Evolutionary conservation across 2,888 invertebrate genomes (phyloP).

Genomic region (Anagyrus pseudococci): DNA sequence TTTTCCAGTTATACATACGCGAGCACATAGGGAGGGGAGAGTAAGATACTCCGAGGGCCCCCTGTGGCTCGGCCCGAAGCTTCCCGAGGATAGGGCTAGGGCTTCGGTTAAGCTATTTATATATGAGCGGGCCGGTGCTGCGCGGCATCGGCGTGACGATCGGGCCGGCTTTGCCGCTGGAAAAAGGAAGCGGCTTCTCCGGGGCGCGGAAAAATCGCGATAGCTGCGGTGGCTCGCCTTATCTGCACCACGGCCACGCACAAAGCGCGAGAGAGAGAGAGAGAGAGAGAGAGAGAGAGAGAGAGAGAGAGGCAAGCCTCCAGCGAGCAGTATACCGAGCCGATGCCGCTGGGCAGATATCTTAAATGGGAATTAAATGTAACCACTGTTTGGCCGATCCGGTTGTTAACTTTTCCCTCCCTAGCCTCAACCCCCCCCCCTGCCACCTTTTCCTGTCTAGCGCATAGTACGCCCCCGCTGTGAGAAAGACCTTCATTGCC

Average conservation of each 20-base stretch:
- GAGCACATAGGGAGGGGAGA: too few species aligned
- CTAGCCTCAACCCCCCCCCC: background rate
- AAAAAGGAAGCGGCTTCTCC: slow-evolving; percentile 5
- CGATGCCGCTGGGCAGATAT: slow-evolving; percentile 25
- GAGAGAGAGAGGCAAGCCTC: background rate
- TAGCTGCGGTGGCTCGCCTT: background rate
- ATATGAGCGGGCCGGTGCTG: background rate
- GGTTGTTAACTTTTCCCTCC: slow-evolving; percentile 21
- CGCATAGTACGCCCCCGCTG: too few species aligned
- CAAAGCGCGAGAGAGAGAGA: too few species aligned
- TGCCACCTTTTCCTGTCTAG: too few species aligned
- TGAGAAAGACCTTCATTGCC: too few species aligned
- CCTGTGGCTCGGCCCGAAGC: slow-evolving; percentile 19
- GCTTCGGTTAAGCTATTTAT: too few species aligned
- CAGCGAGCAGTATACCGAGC: background rate
- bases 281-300: too few species aligned
- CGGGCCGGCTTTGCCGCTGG: slow-evolving; percentile 15
- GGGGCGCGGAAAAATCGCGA: slow-evolving; percentile 15
- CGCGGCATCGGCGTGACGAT: slow-evolving; percentile 57
- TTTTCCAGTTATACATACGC: slow-evolving; percentile 13
- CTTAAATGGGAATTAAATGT: slow-evolving; percentile 32
- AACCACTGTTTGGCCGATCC: slow-evolving; percentile 28
- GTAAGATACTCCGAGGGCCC: slow-evolving; percentile 4
- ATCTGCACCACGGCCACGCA: background rate
- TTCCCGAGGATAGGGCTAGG: too few species aligned